Base-by-base conservation (phyloP, 2,888 invertebrate species). In the Drosophila basisetae region DNA sequence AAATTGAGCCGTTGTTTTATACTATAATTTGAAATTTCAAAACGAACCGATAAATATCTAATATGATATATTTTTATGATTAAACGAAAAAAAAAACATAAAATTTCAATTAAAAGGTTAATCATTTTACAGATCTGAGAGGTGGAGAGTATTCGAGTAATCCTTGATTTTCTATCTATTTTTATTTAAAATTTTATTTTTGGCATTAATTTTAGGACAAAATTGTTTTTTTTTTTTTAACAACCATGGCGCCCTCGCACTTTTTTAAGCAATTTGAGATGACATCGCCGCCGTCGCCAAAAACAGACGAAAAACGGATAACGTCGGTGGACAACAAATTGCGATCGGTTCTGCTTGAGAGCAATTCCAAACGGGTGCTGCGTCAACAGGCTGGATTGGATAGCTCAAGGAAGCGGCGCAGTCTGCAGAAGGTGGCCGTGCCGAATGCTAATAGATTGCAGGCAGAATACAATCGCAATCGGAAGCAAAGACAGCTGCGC, bases 321-420 rank as follows among this genome's bases (percentile, higher is more conserved):
- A 16, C 7, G 68, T 58, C 2, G 66, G 68, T 90, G 60, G 72
- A 52, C 11, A 7, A 3, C 1, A 62, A 52, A 1, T 18, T 86
- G 1, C 37, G n/a, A 22, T 62, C 69, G 2, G 66, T 76, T 5
- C 7, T 86, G 16, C 7, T 55, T 28, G 89, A 86, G 50, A 31
- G 43, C 7, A 61, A 63, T 0, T 13, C 52, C 5, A 71, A 73
- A 13, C 37, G n/a, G 5, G 25, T 77, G 47, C 41, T 56, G 31
- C 79, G 87, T 0, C 86, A 86, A 39, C 72, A 64, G 49, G 89
- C 89, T 0, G 90, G 90, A 2, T 16, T 68, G 49, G 73, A 82
- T 28, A 41, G 31, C 3, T 0, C n/a, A 2, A 71, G 47, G 22
- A 25, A n/a, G 16, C 11, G 0, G 0, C 10, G 7, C 10, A 41